phyloP scores from a whole-genome alignment of 2,113 vertebrate genomes.

The Paramormyrops kingsleyae region DNA sequence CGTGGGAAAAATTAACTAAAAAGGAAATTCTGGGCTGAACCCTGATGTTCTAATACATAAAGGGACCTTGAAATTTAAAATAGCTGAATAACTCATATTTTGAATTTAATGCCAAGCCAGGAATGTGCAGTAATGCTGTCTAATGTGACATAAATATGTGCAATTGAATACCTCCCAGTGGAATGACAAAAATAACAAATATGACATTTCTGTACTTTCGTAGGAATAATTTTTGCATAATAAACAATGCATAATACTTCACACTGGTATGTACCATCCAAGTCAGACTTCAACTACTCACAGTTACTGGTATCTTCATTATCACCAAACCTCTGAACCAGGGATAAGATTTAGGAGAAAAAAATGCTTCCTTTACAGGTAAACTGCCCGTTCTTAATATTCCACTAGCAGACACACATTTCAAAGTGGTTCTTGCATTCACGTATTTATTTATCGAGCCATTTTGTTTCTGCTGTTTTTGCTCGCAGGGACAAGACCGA shows the following conservation, averaged over 20 bases:
- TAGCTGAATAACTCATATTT: background rate
- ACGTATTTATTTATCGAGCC: background rate
- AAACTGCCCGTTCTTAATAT: background rate
- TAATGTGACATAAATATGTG: background rate
- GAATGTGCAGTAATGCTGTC: background rate
- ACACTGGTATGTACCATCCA: background rate
- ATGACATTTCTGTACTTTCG: background rate
- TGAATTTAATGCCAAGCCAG: background rate
- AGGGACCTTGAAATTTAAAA: background rate
- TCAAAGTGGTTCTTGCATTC: background rate
- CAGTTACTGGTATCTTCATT: background rate
- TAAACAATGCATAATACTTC: background rate
- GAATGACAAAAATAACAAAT: background rate
- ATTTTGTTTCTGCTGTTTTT: constrained; percentile 8
- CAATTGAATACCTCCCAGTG: background rate
- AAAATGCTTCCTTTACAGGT: background rate
- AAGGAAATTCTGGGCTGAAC: background rate
- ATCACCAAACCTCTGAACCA: background rate
- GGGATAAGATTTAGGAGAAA: background rate
- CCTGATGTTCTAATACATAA: background rate
- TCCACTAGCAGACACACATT: background rate
- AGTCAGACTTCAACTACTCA: background rate
- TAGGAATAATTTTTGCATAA: background rate
- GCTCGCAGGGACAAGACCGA: constrained; percentile 28
- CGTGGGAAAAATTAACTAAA: background rate